These are phyloP conservation scores for Drosophila multiciliata DNA, from an alignment of 2,888 invertebrate species.

Conservation along the genomic window DNA sequence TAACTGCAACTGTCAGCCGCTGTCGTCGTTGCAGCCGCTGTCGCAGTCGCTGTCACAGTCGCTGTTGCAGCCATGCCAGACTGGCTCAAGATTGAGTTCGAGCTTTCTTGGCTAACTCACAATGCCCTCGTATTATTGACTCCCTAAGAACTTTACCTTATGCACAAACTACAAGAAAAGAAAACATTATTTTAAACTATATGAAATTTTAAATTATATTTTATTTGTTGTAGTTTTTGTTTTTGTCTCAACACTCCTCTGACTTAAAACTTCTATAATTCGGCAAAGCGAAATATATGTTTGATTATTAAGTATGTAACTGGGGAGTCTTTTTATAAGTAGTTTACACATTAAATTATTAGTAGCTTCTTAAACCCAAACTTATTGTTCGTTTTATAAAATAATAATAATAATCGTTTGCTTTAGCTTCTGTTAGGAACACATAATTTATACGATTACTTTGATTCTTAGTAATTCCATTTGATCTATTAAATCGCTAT, in stretches of 20 bases:
- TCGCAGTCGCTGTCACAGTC: conserved; percentile 13
- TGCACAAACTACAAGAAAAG: background rate
- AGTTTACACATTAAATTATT: no score
- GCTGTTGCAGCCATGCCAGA: conserved; percentile 51
- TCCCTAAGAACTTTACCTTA: background rate
- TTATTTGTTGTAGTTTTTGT: background rate
- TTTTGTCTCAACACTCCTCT: background rate
- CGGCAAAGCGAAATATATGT: background rate
- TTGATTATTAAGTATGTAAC: background rate
- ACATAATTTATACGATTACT: background rate
- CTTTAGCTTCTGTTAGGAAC: background rate
- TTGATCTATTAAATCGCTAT: background rate
- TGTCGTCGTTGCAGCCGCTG: conserved; percentile 36
- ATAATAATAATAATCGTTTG: background rate
- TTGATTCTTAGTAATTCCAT: background rate
- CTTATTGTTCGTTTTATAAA: background rate
- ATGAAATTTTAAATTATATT: background rate
- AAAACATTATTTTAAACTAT: background rate
- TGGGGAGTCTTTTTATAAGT: no score
- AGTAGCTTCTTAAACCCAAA: no score
- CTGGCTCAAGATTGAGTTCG: conserved; percentile 13
- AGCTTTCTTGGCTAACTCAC: background rate
- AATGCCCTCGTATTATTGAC: background rate
- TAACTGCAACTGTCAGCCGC: conserved; percentile 80
- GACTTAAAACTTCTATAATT: background rate